Evolutionary conservation across 2,113 vertebrate species (phyloP).

Genomic region (Pluvianellus socialis): DNA sequence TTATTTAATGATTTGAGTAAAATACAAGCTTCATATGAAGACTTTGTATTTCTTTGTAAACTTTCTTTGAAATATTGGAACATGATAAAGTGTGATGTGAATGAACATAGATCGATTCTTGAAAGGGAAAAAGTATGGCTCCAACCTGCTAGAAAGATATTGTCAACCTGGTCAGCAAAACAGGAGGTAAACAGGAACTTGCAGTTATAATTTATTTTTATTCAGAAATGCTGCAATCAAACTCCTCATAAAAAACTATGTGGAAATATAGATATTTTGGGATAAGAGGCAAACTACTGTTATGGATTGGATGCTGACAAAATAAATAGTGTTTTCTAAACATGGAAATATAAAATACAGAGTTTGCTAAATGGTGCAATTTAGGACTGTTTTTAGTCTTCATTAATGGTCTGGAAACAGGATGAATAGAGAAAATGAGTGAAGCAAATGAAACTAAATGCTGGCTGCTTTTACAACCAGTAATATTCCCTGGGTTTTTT

Average conservation of each 20-base stretch:
- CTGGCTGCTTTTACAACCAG: not conserved
- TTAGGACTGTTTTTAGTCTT: constrained; percentile 22
- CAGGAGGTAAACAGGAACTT: not conserved
- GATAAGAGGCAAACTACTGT: not conserved
- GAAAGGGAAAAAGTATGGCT: not conserved
- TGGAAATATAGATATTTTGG: constrained; percentile 1
- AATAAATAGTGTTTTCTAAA: constrained; percentile 28
- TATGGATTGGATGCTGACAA: not conserved
- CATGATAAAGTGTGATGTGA: not conserved
- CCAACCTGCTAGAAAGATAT: not conserved
- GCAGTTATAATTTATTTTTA: not conserved
- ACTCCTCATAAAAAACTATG: not conserved
- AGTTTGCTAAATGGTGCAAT: not conserved
- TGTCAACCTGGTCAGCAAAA: not conserved
- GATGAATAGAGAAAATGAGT: constrained; percentile 13
- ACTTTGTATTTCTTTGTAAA: not conserved
- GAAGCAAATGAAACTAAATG: not conserved
- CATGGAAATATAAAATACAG: not conserved
- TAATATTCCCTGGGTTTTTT: not conserved
- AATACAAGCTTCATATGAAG: not conserved
- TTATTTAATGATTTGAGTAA: not conserved
- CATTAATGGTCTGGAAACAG: constrained; percentile 41
- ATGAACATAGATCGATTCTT: not conserved
- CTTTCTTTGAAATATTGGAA: not conserved
- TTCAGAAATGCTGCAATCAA: not conserved